phyloP scores from a whole-genome alignment of 64 coral and sea anemone species.

The Exaiptasia diaphana region DNA sequence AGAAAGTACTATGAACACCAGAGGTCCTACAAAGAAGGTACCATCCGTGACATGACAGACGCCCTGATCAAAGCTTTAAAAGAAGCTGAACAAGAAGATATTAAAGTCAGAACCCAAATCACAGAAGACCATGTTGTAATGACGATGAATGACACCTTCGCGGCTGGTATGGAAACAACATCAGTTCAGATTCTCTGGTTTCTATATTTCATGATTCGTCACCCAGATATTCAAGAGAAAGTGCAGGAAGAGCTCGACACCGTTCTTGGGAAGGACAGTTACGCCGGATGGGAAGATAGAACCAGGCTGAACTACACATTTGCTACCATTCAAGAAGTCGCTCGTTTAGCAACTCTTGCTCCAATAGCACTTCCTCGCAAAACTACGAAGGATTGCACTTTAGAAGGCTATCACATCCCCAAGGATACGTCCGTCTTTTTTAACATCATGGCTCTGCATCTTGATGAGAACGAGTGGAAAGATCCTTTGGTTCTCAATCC shows the following conservation, averaged over 20 bases:
- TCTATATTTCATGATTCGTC: conserved; percentile 23
- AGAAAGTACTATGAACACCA: conserved; percentile 54
- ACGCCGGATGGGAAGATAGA: neutral
- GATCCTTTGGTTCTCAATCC: conserved; percentile 67
- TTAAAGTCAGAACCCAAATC: neutral
- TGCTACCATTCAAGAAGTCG: conserved; percentile 28
- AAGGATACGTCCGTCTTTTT: conserved; percentile 62
- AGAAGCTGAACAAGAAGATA: conserved; percentile 13
- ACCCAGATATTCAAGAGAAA: conserved; percentile 27
- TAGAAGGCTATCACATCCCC: conserved; percentile 61
- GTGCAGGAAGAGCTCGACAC: conserved; percentile 23
- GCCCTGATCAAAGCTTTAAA: conserved; percentile 59
- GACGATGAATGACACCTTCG: conserved; percentile 73
- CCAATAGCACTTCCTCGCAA: conserved; percentile 70
- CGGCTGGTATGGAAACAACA: conserved; percentile 64
- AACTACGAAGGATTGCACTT: conserved; percentile 22
- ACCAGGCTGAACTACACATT: neutral
- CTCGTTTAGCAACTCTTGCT: conserved; percentile 27
- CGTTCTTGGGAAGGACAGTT: neutral
- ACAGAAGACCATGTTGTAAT: conserved; percentile 33
- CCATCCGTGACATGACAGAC: conserved; percentile 57
- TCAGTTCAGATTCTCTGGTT: conserved; percentile 55
- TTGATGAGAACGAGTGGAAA: conserved; percentile 55
- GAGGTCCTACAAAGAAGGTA: conserved; percentile 6
- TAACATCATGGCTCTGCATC: conserved; percentile 64